These are phyloP conservation scores for Cheilinus undulatus DNA, from an alignment of 2,113 vertebrate genomes.

Conservation along the genomic window DNA sequence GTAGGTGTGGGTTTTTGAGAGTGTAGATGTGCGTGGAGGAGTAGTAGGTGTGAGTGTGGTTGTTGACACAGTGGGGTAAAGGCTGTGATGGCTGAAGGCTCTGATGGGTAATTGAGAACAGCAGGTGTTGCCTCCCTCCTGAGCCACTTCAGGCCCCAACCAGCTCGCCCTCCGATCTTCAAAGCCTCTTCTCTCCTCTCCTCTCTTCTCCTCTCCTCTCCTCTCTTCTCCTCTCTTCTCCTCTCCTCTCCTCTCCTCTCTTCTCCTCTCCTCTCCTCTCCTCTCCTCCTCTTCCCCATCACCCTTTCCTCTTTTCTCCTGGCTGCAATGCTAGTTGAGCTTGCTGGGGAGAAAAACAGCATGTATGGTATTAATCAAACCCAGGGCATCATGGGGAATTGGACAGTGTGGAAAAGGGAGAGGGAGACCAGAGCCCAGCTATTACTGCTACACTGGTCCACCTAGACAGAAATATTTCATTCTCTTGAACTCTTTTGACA, in stretches of 20 bases:
- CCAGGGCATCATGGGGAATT: slow-evolving; percentile 56
- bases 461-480: slow-evolving; percentile 52
- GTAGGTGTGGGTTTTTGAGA: slow-evolving; percentile 24
- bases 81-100: slow-evolving; percentile 72
- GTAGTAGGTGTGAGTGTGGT: slow-evolving; percentile 51
- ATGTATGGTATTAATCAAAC: slow-evolving; percentile 71
- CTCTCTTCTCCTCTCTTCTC: no score
- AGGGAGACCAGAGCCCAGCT: slow-evolving; percentile 5
- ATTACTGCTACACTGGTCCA: slow-evolving; percentile 49
- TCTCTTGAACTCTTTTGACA: slow-evolving; percentile 45
- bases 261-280: not conserved
- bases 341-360: slow-evolving; percentile 60
- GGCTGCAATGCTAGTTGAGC: slow-evolving; percentile 34
- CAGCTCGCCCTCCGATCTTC: slow-evolving; percentile 71
- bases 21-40: slow-evolving; percentile 44
- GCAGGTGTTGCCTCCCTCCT: slow-evolving; percentile 71
- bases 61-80: slow-evolving; percentile 70
- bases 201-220: not conserved
- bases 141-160: slow-evolving; percentile 64
- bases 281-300: not conserved
- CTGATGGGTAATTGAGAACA: slow-evolving; percentile 79
- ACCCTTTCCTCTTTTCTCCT: not conserved
- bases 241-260: not conserved
- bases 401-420: not conserved
- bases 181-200: slow-evolving; percentile 52